Evolutionary conservation across 1,140 invertebrate genomes (phyloP).

Genomic region (Drosophila lacteicornis): DNA sequence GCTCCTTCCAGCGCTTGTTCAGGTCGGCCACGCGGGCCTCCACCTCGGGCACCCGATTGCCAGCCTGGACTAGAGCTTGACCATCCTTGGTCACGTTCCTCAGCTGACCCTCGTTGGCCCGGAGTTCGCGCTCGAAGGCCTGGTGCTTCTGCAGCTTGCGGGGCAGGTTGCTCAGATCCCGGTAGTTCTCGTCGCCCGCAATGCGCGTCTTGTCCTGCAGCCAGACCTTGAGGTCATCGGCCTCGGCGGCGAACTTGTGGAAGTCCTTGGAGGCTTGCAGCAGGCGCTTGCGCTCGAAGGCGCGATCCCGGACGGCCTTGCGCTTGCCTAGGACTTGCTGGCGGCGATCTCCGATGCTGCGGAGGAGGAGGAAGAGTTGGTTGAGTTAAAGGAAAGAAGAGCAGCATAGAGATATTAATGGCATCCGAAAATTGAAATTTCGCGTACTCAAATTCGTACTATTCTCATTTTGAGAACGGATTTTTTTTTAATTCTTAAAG

Average conservation of each 20-base stretch:
- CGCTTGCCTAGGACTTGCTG: slow-evolving; percentile 91
- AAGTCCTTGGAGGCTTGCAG: slow-evolving; percentile 92
- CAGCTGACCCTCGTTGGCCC: slow-evolving; percentile 95
- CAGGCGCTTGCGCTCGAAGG: slow-evolving; percentile 89
- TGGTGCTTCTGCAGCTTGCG: slow-evolving; percentile 98
- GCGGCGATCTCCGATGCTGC: slow-evolving; percentile 90
- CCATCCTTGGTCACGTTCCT: slow-evolving; percentile 93
- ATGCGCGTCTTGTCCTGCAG: slow-evolving; percentile 96
- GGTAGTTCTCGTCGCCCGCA: slow-evolving; percentile 96
- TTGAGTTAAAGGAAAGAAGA: neutral
- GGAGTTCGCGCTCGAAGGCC: slow-evolving; percentile 97
- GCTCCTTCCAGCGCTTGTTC: slow-evolving; percentile 90
- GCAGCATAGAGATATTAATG: no score
- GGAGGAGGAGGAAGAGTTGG: slow-evolving; percentile 10
- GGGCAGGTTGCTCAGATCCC: slow-evolving; percentile 95
- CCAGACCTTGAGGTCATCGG: slow-evolving; percentile 95
- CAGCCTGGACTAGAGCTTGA: slow-evolving; percentile 89
- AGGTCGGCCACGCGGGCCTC: slow-evolving; percentile 88
- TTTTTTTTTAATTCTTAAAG: no score
- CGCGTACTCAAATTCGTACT: no score
- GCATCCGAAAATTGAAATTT: no score
- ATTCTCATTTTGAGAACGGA: no score
- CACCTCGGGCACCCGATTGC: slow-evolving; percentile 90
- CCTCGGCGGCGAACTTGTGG: slow-evolving; percentile 95
- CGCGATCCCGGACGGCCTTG: slow-evolving; percentile 90